Conservation (phyloP, 2,797 vertebrate species). For the Platyrinchus mystaceus region DNA sequence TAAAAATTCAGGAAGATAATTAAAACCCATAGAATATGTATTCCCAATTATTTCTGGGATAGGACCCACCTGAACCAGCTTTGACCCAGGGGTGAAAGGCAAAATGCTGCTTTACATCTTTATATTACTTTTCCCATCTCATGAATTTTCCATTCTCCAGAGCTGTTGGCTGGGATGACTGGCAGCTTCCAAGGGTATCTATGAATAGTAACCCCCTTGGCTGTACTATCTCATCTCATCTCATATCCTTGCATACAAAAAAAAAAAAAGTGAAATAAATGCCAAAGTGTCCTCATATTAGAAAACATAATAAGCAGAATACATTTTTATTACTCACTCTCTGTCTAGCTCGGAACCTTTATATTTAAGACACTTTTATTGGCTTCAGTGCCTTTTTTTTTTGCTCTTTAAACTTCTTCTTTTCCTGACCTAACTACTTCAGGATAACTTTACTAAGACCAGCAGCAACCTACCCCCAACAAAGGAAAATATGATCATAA, state of each 20-base stretch:
- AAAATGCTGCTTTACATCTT: not conserved
- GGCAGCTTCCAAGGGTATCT: not conserved
- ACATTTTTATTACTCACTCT: not conserved
- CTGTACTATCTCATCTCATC: not conserved
- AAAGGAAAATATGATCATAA: not conserved
- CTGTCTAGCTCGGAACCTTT: not conserved
- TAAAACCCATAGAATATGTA: not conserved
- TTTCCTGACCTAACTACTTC: not conserved
- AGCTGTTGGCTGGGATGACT: not conserved
- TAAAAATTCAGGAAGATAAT: not conserved
- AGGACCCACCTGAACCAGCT: not conserved
- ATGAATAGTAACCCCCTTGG: not conserved
- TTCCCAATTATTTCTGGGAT: not conserved
- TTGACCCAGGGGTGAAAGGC: not conserved
- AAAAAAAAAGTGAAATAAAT: not conserved
- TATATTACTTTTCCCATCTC: not conserved
- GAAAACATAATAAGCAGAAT: not conserved
- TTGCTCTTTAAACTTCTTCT: not conserved
- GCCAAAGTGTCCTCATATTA: not conserved
- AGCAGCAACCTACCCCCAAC: not conserved
- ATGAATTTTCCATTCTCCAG: not conserved
- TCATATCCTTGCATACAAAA: not conserved
- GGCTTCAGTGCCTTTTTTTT: not conserved
- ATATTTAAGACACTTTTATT: not conserved
- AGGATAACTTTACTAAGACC: not conserved